Evolutionary conservation across 92 coral and sea anemone species (phyloP), one percentile per base, ranked within the genome.

Genomic region (Palythoa grandis): DNA sequence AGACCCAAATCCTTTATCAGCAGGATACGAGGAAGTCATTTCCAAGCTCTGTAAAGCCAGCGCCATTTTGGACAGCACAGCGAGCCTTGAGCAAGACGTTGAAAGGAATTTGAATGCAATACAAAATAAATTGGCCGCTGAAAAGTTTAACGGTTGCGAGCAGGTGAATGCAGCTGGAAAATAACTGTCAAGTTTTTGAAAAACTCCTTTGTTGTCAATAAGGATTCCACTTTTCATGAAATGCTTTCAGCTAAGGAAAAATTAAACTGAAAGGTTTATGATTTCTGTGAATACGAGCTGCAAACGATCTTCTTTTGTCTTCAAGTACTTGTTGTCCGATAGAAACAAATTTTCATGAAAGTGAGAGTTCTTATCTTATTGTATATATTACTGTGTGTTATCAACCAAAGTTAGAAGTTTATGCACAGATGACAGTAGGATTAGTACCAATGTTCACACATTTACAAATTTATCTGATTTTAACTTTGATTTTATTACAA

Each of bases 21-120:
- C 85, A 29, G 92, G 82, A 70, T 94, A 79, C 52, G 98, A 94
- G 48, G 89, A 88, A 39, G 95, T 91, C 1, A 60, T 94, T 84
- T 83, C 89, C 24, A 94, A 92, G 63, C 88, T 94, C 29, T 52
- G 76, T 7, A 82, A 87, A 37, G 92, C 93, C 19, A 88, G 94
- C 20, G 92, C 86, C n/a, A 85, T 92, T 10, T 86, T 94, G 29
- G 98, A 92, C 25, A 90, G 89, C 73, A 88, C 94, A 1, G 87
- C 92, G 10, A 78, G 72, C 69, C 82, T 94, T 54, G 98, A 94
- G 70, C 83, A 84, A 80, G 94, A 89, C 43, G 94, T 88, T 11
- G 91, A 91, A 35, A 83, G 88, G 57, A 83, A 92, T 82, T 83
- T 94, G 79, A 65, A 72, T 12, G 73, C 85, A 43, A 90, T 94